These are phyloP conservation scores for Danio albolineatus DNA, from an alignment of 2,797 vertebrate genomes.

Conservation along the genomic window DNA sequence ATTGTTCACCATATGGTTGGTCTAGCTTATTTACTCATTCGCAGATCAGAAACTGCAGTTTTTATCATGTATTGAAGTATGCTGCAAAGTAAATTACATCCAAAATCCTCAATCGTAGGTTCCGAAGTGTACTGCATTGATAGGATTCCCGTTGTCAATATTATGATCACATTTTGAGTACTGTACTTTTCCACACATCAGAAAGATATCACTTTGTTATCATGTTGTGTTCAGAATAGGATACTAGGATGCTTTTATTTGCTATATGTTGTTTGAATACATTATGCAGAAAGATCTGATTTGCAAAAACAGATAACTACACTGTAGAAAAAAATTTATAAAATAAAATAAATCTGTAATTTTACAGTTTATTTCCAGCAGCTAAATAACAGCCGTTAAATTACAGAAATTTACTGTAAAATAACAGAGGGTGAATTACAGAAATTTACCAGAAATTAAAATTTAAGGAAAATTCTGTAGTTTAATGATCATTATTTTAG, in stretches of 20 bases:
- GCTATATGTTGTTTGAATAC: not conserved
- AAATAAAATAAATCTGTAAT: too few species aligned
- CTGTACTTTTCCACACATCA: constrained; percentile 16
- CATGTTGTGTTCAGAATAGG: not conserved
- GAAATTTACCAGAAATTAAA: too few species aligned
- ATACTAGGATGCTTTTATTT: not conserved
- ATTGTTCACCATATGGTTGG: constrained; percentile 33
- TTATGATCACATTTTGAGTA: constrained; percentile 4
- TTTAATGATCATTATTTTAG: too few species aligned
- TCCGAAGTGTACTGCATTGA: constrained; percentile 47
- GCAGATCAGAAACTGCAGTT: constrained; percentile 22
- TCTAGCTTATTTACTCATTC: constrained; percentile 35
- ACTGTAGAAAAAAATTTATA: too few species aligned
- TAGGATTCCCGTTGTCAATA: constrained; percentile 7
- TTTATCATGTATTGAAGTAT: constrained; percentile 53
- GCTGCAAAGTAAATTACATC: constrained; percentile 48
- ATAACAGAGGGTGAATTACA: too few species aligned
- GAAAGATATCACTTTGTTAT: not conserved
- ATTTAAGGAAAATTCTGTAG: too few species aligned
- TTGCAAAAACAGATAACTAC: too few species aligned
- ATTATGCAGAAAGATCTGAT: too few species aligned
- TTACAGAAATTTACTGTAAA: too few species aligned
- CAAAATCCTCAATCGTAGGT: constrained; percentile 35
- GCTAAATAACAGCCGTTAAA: too few species aligned
- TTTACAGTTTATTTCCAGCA: too few species aligned